Evolutionary conservation across 23 tunicate genomes (phyloP), one percentile per base, ranked within the genome.

Genomic region (Ascidia mentula): DNA sequence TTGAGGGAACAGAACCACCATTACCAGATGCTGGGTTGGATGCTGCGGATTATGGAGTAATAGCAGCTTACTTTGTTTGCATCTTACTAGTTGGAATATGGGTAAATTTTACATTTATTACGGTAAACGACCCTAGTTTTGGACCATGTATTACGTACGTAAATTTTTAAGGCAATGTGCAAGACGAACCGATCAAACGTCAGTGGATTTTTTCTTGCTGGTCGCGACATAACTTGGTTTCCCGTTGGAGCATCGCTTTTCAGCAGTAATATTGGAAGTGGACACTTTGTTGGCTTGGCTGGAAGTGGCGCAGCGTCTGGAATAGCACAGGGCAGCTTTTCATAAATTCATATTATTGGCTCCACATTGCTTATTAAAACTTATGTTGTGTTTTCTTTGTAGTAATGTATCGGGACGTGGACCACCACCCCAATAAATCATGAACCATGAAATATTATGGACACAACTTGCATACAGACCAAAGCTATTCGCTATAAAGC

Each of bases 201-300:
- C 32, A 80, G 87, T n/a, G 98, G 93, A 37, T 94, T 94, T 70
- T 94, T 94, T 38, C 81, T 94, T 28, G 98, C 98, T 45, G 93
- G 94, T 70, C 80, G 98, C 0, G 88, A 84, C 72, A 94, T 94
- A 83, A 79, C 90, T 15, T 94, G 93, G 93, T 85, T 94, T 60
- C 98, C 98, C 13, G 98, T 94, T 38, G 98, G 94, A 30, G 98
- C 98, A 5, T 94, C 98, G 0, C 84, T 94, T 34, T 94, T 71
- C 76, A 88, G 94, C 71, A 84, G 90, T 45, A 94, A 94, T 61
- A 94, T 94, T 38, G 98, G 98, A 34, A 88, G 94, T 46, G 98
- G 98, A 30, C 98, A 94, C 59, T 94, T 94, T 76, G 98, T 94
- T 20, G 98, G 98, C 7, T 82, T 94, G 8, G 98, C 98, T 28